Percentiles rank a stretch among this genome's conserved stretches.
Conservation (phyloP, 1,140 invertebrate species). For the Achroia grisella region DNA sequence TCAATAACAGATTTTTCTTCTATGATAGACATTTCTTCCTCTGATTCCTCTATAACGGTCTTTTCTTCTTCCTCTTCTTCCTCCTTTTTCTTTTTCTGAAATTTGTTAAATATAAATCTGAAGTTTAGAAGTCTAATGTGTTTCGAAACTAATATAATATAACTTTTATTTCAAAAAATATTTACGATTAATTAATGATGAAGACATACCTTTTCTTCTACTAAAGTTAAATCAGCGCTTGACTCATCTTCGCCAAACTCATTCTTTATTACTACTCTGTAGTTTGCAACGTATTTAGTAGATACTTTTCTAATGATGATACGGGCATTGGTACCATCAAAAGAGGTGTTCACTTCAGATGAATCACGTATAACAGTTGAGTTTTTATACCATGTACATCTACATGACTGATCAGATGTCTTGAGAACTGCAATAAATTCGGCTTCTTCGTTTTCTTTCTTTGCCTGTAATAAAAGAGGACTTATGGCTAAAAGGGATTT, state of each 20-base stretch:
- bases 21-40: slow-evolving; percentile 62
- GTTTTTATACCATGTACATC: slow-evolving; percentile 91
- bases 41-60: slow-evolving; percentile 65
- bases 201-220: slow-evolving; percentile 69
- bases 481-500: background rate
- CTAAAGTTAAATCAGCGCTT: slow-evolving; percentile 82
- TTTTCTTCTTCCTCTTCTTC: slow-evolving; percentile 68
- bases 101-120: slow-evolving; percentile 10
- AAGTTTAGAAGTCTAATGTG: slow-evolving; percentile 6
- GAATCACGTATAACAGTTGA: slow-evolving; percentile 81
- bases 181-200: slow-evolving; percentile 17
- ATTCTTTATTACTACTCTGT: slow-evolving; percentile 87
- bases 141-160: too few species aligned
- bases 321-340: slow-evolving; percentile 87
- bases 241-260: slow-evolving; percentile 89
- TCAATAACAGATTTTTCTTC: slow-evolving; percentile 58
- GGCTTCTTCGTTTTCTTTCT: slow-evolving; percentile 82
- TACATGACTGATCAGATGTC: slow-evolving; percentile 83
- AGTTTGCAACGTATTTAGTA: slow-evolving; percentile 82
- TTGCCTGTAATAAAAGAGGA: slow-evolving; percentile 38
- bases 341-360: slow-evolving; percentile 79
- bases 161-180: too few species aligned
- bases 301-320: slow-evolving; percentile 82
- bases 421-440: slow-evolving; percentile 85
- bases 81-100: slow-evolving; percentile 71